Base-by-base conservation (phyloP, 2,888 invertebrate species). In the Baccha elongata region DNA sequence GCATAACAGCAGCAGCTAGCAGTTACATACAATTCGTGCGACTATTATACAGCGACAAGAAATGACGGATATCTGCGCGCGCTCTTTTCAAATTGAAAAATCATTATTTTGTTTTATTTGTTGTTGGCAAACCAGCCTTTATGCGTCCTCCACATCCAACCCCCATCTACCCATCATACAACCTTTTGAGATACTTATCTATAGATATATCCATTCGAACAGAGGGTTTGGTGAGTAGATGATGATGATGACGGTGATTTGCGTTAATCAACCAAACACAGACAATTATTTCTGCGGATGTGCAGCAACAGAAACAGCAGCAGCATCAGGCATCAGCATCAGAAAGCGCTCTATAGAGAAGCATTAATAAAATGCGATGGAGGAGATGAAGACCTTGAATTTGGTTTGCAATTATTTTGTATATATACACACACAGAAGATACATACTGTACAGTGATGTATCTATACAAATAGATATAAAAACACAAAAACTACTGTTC, bases 61-160 rank as follows among this genome's bases (percentile, higher is more conserved):
- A 62, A 72, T 72, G 78, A 83, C 78, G 72, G 78, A 78, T 83
- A 81, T 75, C 75, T 81, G 80, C 75, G 80, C 80, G 80, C 80
- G 65, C 50, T 72, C 76, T 67, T 76, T 83, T 83, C 78, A 78
- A 78, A 73, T 78, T 83, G 83, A 78, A 83, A 78, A 83, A 83
- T 78, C 83, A 78, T 83, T 78, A 83, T 64, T 78, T 64, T 78
- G 58, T 68, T 78, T 78, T 72, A 78, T 72, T 78, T 83, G 83
- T 72, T 75, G 80, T 69, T 75, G 69, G 76, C 55, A 65, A 71
- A 60, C 60, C 48, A 46, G 13, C 17, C 42, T 67, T 35, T 32
- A 26, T 40, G 32, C 10, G 13, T 44, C 29, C 13, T n/a, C 13
- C 19, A 8, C 13, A 29, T 6, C 42, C 17, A 5, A 11, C 6